Base-by-base conservation (phyloP, 2,797 vertebrate genomes). In the Scleropages formosus region DNA sequence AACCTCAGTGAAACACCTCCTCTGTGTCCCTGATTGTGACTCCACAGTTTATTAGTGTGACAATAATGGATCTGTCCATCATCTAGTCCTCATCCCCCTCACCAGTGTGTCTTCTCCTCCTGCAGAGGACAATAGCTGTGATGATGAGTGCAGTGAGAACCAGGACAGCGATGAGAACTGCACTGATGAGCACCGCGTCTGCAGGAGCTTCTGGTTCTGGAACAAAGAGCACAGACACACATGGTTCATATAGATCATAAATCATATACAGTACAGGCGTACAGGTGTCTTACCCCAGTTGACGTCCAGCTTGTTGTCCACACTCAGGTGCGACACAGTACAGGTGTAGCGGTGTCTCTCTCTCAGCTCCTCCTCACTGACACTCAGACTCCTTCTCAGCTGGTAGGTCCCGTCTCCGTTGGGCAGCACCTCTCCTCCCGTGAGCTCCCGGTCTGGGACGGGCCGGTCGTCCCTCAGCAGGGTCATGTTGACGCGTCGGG, bases 1-100 rank as follows among this genome's bases (percentile, higher is more conserved):
- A 11, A 67, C 12, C 44, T 44, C 47, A 67, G 39, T 27, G n/a
- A 9, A 67, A n/a, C 20, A 0, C 18, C 66, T 39, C 39, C 39
- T 39, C 16, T 22, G 44, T 7, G 49, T 18, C 56, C 2, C 11
- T n/a, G n/a, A n/a, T n/a, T n/a, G n/a, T n/a, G n/a, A n/a, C n/a
- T n/a, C n/a, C n/a, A n/a, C n/a, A n/a, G 18, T 56, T 66, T 46
- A 39, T 66, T 46, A 24, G 31, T 67, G 67, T 67, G 20, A 16
- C 44, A 49, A 31, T 46, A 67, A 44, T 24, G n/a, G 22, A n/a
- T 67, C 44, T 39, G 18, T 16, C n/a, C 7, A 4, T 8, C 65
- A 44, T 44, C 22, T 44, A 44, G 64, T 0, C 4, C 0, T n/a
- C n/a, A n/a, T n/a, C n/a, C n/a, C n/a, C n/a, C n/a, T n/a, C n/a